Base-by-base conservation (phyloP, 2,888 invertebrate genomes). In the Tetheella fluctuosa region DNA sequence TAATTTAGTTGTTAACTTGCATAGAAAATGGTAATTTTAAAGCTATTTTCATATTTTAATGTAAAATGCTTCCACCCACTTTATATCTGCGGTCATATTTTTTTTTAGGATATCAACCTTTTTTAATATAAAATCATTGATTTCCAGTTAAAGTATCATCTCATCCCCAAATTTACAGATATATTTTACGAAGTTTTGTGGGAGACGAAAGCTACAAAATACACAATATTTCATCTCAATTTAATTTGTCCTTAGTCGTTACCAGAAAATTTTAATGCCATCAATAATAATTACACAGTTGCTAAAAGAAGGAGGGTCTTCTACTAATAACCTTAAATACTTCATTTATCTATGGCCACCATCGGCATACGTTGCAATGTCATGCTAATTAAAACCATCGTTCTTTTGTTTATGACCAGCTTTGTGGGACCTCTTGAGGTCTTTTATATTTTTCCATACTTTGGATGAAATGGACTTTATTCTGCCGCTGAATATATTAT, bases 231-330 rank as follows among this genome's bases (percentile, higher is more conserved):
- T 25, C 25, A 25, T 25, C 6, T 25, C 25, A 25, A 4, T 25
- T 6, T 25, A 25, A 25, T 34, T 12, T 39, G 12, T 39, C 15
- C 39, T 17, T 15, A 37, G 0, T 48, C 17, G 1, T 48, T 48
- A 48, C 20, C 17, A 48, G 48, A 48, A 48, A 42, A 48, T 48
- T 48, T 48, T 48, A 20, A 20, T 48, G 20, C 48, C 17, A 48
- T 54, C 25, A 79, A 81, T 86, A 79, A 80, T 77, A 81, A 87
- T 86, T 81, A 80, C 68, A 82, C 83, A 84, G 72, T 76, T 65
- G 64, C 64, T 70, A 72, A 60, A 62, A 20, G 30, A 20, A 25
- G 23, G 58, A 71, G 69, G 73, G 73, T 65, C 59, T 48, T 25
- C 39, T 58, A 68, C 63, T 69, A 73, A 68, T 63, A 64, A 62